Evolutionary conservation across 2,797 vertebrate genomes (phyloP).

Genomic region (Parotocinclus haroldoi): DNA sequence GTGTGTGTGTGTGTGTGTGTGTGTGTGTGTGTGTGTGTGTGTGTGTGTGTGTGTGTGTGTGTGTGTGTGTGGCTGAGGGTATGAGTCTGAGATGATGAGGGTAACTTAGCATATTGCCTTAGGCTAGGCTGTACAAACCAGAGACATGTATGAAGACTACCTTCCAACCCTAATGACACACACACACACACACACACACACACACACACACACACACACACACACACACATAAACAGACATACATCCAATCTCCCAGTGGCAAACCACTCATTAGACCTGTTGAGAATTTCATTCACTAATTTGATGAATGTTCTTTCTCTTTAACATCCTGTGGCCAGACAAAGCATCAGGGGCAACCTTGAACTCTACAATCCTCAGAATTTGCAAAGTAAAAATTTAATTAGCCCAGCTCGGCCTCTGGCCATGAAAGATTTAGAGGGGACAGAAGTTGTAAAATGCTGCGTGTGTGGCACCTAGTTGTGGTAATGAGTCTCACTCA

Average conservation of each 20-base stretch:
- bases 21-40: too few species aligned
- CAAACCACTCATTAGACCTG: constrained; percentile 57
- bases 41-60: constrained; percentile 66
- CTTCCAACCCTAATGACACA: constrained; percentile 19
- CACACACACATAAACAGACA: constrained; percentile 1
- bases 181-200: constrained; percentile 26
- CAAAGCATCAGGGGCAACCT: constrained; percentile 13
- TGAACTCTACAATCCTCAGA: constrained; percentile 40
- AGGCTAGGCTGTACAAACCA: constrained; percentile 65
- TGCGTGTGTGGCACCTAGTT: constrained; percentile 46
- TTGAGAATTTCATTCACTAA: constrained; percentile 56
- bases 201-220: constrained; percentile 12
- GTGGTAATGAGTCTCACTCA: constrained; percentile 37
- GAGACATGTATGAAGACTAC: constrained; percentile 51
- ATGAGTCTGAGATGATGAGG: constrained; percentile 32
- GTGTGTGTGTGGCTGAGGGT: constrained; percentile 35
- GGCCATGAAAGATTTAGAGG: constrained; percentile 47
- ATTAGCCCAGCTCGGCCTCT: constrained; percentile 45
- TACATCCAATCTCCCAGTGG: too few species aligned
- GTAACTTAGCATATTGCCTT: constrained; percentile 67
- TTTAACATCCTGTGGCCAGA: constrained; percentile 34
- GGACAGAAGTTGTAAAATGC: constrained; percentile 45
- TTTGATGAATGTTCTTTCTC: constrained; percentile 49
- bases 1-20: too few species aligned
- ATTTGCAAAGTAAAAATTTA: constrained; percentile 34